Evolutionary conservation across 1,140 invertebrate genomes (phyloP).

Genomic region (Bathynomus jamesi): DNA sequence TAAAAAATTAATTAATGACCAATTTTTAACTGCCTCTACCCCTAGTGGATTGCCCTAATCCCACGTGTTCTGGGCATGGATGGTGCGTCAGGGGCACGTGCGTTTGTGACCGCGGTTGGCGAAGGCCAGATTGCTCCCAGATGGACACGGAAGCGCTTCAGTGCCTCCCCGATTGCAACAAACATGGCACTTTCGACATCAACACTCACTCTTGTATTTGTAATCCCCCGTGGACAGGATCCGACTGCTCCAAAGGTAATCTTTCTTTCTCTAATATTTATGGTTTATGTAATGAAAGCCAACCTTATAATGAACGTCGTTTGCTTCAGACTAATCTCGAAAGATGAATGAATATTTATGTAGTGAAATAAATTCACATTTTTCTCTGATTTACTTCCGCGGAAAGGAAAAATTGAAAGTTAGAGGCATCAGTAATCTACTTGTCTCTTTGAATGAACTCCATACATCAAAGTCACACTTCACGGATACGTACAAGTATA

Average conservation of each 20-base stretch:
- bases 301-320: too few species aligned
- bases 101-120: constrained; percentile 94
- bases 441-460: too few species aligned
- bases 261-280: background rate
- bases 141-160: constrained; percentile 87
- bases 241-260: constrained; percentile 69
- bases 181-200: constrained; percentile 85
- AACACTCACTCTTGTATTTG: constrained; percentile 80
- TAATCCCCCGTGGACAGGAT: constrained; percentile 82
- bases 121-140: constrained; percentile 80
- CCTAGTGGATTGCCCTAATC: constrained; percentile 86
- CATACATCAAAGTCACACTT: too few species aligned
- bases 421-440: too few species aligned
- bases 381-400: too few species aligned
- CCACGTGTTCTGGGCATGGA: constrained; percentile 93
- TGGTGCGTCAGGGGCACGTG: constrained; percentile 90
- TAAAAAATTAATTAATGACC: too few species aligned
- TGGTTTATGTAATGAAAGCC: too few species aligned
- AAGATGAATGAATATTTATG: too few species aligned
- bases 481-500: too few species aligned
- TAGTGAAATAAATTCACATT: too few species aligned
- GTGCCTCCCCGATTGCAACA: constrained; percentile 87
- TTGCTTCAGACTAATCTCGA: too few species aligned
- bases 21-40: constrained; percentile 10
- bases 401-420: too few species aligned